Evolutionary conservation across 2,113 vertebrate species (phyloP).

Genomic region (Motacilla alba): DNA sequence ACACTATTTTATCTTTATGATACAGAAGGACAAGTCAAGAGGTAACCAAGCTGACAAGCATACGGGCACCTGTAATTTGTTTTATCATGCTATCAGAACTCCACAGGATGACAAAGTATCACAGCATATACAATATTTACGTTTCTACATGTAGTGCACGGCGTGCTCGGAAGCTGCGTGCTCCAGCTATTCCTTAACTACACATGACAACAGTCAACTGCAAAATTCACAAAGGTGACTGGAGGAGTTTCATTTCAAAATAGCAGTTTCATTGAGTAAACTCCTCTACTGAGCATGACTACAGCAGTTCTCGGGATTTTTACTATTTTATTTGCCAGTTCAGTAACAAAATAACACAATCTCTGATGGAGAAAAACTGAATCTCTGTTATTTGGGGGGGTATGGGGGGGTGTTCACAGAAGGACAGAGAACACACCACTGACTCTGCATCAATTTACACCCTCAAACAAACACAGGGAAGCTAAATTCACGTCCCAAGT

Average conservation of each 20-base stretch:
- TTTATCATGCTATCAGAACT: background rate
- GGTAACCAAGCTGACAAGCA: background rate
- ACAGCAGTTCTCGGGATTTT: background rate
- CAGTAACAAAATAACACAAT: background rate
- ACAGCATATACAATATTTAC: background rate
- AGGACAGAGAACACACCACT: background rate
- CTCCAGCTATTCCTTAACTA: constrained; percentile 4
- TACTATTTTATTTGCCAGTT: background rate
- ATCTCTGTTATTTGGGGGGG: too few species aligned
- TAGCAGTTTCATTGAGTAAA: background rate
- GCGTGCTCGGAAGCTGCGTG: background rate
- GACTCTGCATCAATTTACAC: background rate
- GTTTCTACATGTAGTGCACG: rapidly evolving
- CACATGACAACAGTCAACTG: background rate
- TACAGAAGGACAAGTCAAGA: constrained; percentile 1
- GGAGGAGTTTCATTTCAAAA: background rate
- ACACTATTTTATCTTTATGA: constrained; percentile 13
- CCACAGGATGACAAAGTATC: background rate
- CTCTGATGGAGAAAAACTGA: background rate
- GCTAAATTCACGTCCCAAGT: background rate
- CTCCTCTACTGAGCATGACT: background rate
- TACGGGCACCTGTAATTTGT: background rate
- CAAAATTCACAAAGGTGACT: constrained; percentile 15
- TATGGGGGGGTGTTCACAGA: background rate
- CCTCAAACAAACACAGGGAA: background rate